phyloP scores from a whole-genome alignment of 2,797 vertebrate genomes.

The Micropoecilia bifurca region DNA sequence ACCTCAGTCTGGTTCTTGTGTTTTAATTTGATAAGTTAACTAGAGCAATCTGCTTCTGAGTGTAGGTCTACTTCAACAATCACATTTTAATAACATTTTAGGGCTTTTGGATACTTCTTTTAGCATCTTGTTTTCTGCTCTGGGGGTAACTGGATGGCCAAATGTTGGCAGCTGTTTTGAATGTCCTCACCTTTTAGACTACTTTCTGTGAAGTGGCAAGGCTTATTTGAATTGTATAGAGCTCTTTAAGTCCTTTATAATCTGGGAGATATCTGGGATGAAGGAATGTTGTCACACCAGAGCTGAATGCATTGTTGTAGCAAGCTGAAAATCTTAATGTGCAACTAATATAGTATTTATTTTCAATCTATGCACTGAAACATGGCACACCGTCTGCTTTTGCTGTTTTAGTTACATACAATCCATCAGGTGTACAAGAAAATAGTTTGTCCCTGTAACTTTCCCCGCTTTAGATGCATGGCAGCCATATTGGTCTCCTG shows the following conservation, averaged over 20 bases:
- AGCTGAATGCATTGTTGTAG: not conserved
- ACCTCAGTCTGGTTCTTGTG: not conserved
- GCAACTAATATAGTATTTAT: not conserved
- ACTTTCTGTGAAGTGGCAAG: not conserved
- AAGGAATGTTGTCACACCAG: not conserved
- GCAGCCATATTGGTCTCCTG: not conserved
- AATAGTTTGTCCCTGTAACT: not conserved
- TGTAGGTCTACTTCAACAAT: too few relatives aligned
- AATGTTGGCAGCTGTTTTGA: not conserved
- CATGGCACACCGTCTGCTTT: not conserved
- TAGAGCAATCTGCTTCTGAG: not conserved
- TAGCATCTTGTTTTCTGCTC: not conserved
- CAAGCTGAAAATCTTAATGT: not conserved
- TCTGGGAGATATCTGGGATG: not conserved
- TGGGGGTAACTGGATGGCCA: not conserved
- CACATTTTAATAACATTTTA: not conserved
- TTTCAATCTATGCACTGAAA: not conserved
- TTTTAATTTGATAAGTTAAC: not conserved
- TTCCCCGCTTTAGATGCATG: not conserved
- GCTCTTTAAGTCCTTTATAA: not conserved
- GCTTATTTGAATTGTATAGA: not conserved
- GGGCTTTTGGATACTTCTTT: not conserved
- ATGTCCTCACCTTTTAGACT: not conserved
- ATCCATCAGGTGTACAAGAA: not conserved
- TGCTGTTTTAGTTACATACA: not conserved